Base-by-base conservation (phyloP, 2,113 vertebrate genomes). In the Oryzias melastigma region DNA sequence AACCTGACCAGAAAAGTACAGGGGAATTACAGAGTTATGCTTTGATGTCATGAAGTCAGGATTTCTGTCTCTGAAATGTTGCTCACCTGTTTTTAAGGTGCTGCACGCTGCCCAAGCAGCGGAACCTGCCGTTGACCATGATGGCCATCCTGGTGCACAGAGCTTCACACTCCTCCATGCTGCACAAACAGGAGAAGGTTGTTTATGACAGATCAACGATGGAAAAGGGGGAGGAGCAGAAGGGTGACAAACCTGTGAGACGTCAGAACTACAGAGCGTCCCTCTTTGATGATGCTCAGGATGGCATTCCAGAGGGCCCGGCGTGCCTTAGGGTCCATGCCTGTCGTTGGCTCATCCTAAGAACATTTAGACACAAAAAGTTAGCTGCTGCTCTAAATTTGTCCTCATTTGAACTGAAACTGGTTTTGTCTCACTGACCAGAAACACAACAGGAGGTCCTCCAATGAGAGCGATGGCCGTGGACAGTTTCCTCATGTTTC, bases 91-190 rank as follows among this genome's bases (percentile, higher is more conserved):
- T 99, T 87, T 99, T 98, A 55, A 99, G 90, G 83, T 99, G 97
- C 58, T 99, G 97, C 52, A 98, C 97, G 0, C 96, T 98, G 75
- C 97, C 97, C 68, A 99, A 89, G 73, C 97, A 99, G 62, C 95
- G 91, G 91, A 99, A 99, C 73, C 94, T 92, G 52, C 97, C 97
- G 3, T 99, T 99, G 79, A 99, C 97, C 97, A 99, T 99, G 65
- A 99, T 98, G 1, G 97, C 95, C 95, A 99, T 99, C 64, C 97
- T 92, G 42, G 97, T 99, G 78, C 96, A 99, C 27, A 98, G 90
- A 3, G 95, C 96, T 78, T 99, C 96, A 84, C 96, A 99, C 81
- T 98, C 96, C 85, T 98, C 96, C 96, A 99, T 99, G 73, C 96
- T 98, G 89, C 71, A 74, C 82, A 53, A 77, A 45, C 3, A 54